Percentiles rank a stretch among this genome's conserved stretches.
Conservation (phyloP, 2,113 vertebrate species). For the Cygnus atratus region DNA sequence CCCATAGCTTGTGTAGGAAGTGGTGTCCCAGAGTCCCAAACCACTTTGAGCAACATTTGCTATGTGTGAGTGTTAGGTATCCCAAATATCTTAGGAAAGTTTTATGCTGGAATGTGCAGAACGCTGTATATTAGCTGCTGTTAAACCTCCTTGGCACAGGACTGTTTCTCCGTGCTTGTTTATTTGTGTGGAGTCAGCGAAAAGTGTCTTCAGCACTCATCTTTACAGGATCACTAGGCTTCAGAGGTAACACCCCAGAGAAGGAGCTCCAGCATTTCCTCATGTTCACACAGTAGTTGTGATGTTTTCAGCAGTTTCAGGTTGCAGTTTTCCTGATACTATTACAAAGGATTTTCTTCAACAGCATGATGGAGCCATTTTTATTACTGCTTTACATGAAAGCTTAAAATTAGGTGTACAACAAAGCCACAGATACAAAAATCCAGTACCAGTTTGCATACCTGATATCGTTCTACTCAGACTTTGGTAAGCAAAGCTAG, state of each 20-base stretch:
- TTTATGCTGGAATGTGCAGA: slow-evolving; percentile 29
- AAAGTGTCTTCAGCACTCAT: not conserved
- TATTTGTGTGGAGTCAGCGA: not conserved
- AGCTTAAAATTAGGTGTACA: not conserved
- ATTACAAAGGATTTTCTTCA: not conserved
- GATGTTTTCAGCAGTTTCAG: not conserved
- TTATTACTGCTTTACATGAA: not conserved
- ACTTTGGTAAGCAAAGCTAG: not conserved
- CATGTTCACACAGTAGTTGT: not conserved
- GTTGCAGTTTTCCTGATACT: not conserved
- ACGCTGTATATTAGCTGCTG: slow-evolving; percentile 41
- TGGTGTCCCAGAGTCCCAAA: slow-evolving; percentile 7
- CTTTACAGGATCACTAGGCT: not conserved
- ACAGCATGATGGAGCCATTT: not conserved
- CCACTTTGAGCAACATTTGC: slow-evolving; percentile 25
- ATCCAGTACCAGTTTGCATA: not conserved
- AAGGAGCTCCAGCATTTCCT: not conserved
- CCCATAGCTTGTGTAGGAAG: slow-evolving; percentile 2
- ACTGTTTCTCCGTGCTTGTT: not conserved
- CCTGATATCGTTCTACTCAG: not conserved
- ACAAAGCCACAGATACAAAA: not conserved
- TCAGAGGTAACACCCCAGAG: not conserved
- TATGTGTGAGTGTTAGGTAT: not conserved
- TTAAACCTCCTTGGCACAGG: not conserved
- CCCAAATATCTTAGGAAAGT: not conserved